A percentile compares a stretch with the other conserved stretches of the same genome.
Conservation (phyloP, 1,140 invertebrate genomes). For the Zophobas atratus region DNA sequence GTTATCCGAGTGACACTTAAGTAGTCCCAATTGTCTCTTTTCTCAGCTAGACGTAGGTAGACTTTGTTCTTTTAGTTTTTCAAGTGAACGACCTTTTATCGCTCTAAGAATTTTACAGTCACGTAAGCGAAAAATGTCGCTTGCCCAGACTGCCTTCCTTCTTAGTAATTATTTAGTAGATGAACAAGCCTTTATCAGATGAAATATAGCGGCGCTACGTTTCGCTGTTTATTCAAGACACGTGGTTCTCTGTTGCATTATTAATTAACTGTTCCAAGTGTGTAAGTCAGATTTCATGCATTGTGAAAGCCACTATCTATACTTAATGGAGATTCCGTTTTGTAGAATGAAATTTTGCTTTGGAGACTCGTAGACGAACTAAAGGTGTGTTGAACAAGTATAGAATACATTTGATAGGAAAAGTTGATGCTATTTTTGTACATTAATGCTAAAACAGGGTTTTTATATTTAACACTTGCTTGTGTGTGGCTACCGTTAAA, state of each 20-base stretch:
- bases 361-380: background rate
- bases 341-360: slow-evolving; percentile 11
- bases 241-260: slow-evolving; percentile 28
- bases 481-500: too few relatives aligned
- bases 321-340: background rate
- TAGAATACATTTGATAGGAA: too few relatives aligned
- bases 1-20: background rate
- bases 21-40: background rate
- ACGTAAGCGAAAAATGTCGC: slow-evolving; percentile 42
- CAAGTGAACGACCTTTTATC: slow-evolving; percentile 33
- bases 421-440: too few relatives aligned
- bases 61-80: slow-evolving; percentile 14
- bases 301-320: slow-evolving; percentile 24
- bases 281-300: slow-evolving; percentile 24
- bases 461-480: too few relatives aligned
- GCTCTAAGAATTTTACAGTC: slow-evolving; percentile 20
- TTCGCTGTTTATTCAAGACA: slow-evolving; percentile 35
- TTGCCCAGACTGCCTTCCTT: slow-evolving; percentile 1
- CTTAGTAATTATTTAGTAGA: slow-evolving; percentile 32
- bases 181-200: slow-evolving; percentile 35
- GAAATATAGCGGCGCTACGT: slow-evolving; percentile 21
- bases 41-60: background rate
- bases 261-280: slow-evolving; percentile 32
- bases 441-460: too few relatives aligned
- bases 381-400: too few relatives aligned